Conservation (phyloP, 1,140 invertebrate species). For the Trypoxylus dichotomus region DNA sequence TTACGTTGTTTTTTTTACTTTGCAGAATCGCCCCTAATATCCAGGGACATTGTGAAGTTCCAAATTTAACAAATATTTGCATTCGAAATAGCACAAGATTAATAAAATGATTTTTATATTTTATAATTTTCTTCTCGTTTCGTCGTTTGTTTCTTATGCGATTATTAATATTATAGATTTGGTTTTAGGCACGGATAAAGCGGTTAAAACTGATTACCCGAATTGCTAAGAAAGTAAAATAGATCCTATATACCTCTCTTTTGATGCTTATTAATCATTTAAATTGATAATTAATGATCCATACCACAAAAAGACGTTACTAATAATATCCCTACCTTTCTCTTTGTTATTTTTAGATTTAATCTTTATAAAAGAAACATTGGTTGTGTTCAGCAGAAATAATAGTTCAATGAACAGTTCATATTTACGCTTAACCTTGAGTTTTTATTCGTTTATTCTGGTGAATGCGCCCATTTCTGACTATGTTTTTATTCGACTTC, state of each 20-base stretch:
- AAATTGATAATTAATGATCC: neutral
- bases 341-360: neutral
- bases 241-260: constrained; percentile 11
- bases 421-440: too few relatives aligned
- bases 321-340: neutral
- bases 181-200: neutral
- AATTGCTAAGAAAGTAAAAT: neutral
- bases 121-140: neutral
- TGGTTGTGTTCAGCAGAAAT: neutral
- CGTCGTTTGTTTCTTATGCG: neutral
- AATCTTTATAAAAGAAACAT: neutral
- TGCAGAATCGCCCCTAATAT: constrained; percentile 39
- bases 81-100: neutral
- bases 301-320: neutral
- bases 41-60: constrained; percentile 37
- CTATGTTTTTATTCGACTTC: neutral
- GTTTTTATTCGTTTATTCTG: too few relatives aligned
- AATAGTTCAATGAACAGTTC: too few relatives aligned
- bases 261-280: neutral
- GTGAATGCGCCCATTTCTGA: too few relatives aligned
- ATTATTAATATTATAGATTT: neutral
- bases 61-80: constrained; percentile 29
- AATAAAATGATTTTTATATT: neutral
- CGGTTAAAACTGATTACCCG: neutral
- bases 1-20: constrained; percentile 38